phyloP scores from a whole-genome alignment of 1,140 invertebrate species.

The Spodoptera frugiperda region DNA sequence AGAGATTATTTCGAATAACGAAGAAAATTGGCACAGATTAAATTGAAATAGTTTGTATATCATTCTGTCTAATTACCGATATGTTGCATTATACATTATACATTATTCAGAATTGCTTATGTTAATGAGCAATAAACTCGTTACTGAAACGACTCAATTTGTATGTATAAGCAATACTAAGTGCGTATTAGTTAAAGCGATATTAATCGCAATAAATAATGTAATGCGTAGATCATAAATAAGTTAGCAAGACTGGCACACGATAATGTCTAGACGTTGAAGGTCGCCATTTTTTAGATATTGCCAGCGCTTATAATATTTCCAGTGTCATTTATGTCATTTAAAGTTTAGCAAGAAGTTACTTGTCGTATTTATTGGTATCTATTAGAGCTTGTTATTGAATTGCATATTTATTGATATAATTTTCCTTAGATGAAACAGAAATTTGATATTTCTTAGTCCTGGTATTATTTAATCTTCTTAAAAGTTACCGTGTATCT shows the following conservation, averaged over 20 bases:
- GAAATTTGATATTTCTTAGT: too few species aligned
- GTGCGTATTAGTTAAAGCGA: slow-evolving; percentile 27
- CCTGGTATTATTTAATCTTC: too few species aligned
- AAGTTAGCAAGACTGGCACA: slow-evolving; percentile 4
- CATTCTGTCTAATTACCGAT: too few species aligned
- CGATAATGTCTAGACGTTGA: slow-evolving; percentile 17
- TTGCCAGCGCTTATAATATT: slow-evolving; percentile 8
- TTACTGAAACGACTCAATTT: slow-evolving; percentile 14
- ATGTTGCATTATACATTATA: too few species aligned
- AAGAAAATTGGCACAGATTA: not conserved
- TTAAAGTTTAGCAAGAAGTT: not conserved
- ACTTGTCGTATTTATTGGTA: not conserved
- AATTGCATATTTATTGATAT: too few species aligned
- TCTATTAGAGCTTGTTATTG: not conserved
- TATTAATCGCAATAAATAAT: slow-evolving; percentile 32
- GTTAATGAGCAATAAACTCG: slow-evolving; percentile 19
- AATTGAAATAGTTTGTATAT: not conserved
- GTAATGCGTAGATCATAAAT: slow-evolving; percentile 4
- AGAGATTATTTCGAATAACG: too few species aligned
- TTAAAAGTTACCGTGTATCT: not conserved
- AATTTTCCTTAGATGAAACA: too few species aligned
- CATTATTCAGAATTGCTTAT: slow-evolving; percentile 10
- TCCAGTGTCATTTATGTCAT: not conserved
- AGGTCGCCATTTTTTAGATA: slow-evolving; percentile 8
- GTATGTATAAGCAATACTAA: slow-evolving; percentile 26